Evolutionary conservation across 2,113 vertebrate species (phyloP), one percentile per base, ranked within the genome.

Genomic region (Corynorhinus townsendii): DNA sequence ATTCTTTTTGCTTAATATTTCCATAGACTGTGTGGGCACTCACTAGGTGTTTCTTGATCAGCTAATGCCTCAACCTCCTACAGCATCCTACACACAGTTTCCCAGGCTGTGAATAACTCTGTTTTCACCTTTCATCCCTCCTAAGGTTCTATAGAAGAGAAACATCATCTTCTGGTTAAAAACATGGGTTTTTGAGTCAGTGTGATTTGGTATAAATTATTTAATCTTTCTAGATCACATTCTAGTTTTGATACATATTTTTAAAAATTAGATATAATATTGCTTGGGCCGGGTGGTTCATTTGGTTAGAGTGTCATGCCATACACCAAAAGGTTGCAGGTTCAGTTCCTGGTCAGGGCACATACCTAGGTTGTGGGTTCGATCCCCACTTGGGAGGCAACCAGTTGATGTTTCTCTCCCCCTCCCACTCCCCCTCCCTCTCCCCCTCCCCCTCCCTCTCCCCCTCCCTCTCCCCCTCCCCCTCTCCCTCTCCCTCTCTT

Each of bases 211-310:
- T 38, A 35, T 75, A 80, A 80, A 45, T 73, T 86, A 73, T 20
- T 90, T 91, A 59, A 33, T 91, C 38, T 75, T 84, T 80, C n/a
- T 76, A 17, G 71, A 17, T 92, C 62, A 88, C 52, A 40, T 49
- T 93, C 95, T 94, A 76, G 43, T 94, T 85, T 85, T 86, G 15
- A 43, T 52, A 82, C 87, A 45, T 91, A 35, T 84, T 54, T 59
- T 45, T 62, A 40, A 84, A 94, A 91, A 71, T 86, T 40, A 79
- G 7, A 56, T 76, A 7, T 54, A 85, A 15, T 40, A 43, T 69
- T 47, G 52, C 54, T 45, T 33, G 33, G 33, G 64, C 64, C 3
- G 33, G 30, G 64, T 68, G 15, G 64, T n/a, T n/a, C 16, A 68
- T 15, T 68, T 68, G 33, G 33, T 68, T 68, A 68, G 64, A 68